A percentile compares a stretch with the other conserved stretches of the same genome.
Conservation (phyloP, 1,140 invertebrate genomes). For the Megalonaias nervosa region DNA sequence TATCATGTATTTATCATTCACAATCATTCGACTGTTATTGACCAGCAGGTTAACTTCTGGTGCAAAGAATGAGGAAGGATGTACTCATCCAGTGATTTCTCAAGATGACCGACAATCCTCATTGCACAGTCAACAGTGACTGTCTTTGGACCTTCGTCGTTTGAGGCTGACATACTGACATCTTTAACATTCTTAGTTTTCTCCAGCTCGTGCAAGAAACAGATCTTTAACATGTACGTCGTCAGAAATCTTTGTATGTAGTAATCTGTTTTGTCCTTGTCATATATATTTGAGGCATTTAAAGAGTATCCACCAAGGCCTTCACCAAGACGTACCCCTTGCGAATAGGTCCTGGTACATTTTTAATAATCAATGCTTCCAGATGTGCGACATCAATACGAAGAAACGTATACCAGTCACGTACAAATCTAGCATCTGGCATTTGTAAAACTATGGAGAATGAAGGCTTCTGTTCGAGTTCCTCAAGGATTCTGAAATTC, state of each 20-base stretch:
- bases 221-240: constrained; percentile 17
- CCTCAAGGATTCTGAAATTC: not conserved
- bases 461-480: not conserved
- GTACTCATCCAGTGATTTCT: not conserved
- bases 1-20: no score
- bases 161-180: not conserved
- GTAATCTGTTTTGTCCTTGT: constrained; percentile 6
- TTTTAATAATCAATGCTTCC: constrained; percentile 7
- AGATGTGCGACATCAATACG: constrained; percentile 11
- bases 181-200: not conserved
- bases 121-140: not conserved
- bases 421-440: constrained; percentile 14
- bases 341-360: constrained; percentile 3
- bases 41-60: no score
- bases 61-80: no score
- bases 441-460: constrained; percentile 12
- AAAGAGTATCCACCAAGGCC: constrained; percentile 6
- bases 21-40: no score
- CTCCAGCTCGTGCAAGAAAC: constrained; percentile 15
- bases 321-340: constrained; percentile 25
- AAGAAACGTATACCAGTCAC: constrained; percentile 11
- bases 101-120: not conserved
- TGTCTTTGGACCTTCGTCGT: not conserved
- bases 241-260: constrained; percentile 7
- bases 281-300: constrained; percentile 1